Evolutionary conservation across 2,797 vertebrate species (phyloP).

Genomic region (Uromys caudimaculatus): DNA sequence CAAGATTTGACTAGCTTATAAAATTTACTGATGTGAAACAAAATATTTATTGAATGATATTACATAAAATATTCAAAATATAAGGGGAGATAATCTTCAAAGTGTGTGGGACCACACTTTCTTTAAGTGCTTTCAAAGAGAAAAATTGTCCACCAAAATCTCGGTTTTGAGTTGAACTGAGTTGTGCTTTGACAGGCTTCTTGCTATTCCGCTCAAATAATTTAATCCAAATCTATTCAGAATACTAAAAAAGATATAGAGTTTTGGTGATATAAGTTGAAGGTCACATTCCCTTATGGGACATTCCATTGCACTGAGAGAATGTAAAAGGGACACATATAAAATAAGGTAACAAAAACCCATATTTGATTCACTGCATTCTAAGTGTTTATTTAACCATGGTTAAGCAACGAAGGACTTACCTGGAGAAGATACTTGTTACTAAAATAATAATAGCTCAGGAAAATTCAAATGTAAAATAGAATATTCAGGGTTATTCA

Average conservation of each 20-base stretch:
- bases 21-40: conserved; percentile 41
- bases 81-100: conserved; percentile 19
- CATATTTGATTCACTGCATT: background rate
- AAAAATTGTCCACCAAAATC: background rate
- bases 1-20: conserved; percentile 21
- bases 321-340: background rate
- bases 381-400: background rate
- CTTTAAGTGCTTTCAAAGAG: background rate
- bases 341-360: background rate
- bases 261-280: background rate
- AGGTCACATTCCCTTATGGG: background rate
- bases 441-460: background rate
- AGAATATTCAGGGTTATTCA: background rate
- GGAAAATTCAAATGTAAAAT: background rate
- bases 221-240: conserved; percentile 9
- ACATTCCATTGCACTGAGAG: background rate
- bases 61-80: conserved; percentile 34
- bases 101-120: background rate
- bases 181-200: background rate
- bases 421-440: background rate
- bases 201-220: conserved; percentile 7
- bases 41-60: conserved; percentile 43
- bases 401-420: background rate
- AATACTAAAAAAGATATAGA: conserved; percentile 14
- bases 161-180: background rate